Evolutionary conservation across 2,113 vertebrate genomes (phyloP).

Genomic region (Sturnus vulgaris): DNA sequence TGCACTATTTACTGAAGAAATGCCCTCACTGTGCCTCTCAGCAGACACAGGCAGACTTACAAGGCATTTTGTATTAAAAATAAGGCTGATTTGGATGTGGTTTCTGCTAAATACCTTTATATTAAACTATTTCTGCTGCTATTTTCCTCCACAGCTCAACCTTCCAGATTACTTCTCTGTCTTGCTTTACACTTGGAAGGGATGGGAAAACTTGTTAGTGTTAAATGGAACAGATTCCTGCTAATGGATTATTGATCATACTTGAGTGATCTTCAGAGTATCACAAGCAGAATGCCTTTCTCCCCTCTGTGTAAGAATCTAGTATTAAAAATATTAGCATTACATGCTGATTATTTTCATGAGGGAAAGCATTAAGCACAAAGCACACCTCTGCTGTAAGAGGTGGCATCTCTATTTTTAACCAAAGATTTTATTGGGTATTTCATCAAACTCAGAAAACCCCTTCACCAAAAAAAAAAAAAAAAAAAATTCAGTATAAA

Average conservation of each 20-base stretch:
- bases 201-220: neutral
- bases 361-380: neutral
- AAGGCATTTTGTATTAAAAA: neutral
- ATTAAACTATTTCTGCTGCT: neutral
- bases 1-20: neutral
- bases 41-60: neutral
- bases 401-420: neutral
- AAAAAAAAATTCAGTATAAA: neutral
- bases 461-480: neutral
- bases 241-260: slow-evolving; percentile 35
- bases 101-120: neutral
- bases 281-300: neutral
- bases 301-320: neutral
- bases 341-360: neutral
- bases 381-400: neutral
- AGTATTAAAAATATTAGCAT: neutral
- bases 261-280: neutral
- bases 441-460: neutral
- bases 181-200: neutral
- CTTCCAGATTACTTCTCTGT: neutral
- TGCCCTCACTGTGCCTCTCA: neutral
- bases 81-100: neutral
- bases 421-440: neutral
- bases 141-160: neutral
- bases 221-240: slow-evolving; percentile 14